These are phyloP conservation scores for Montipora sp. DNA, from an alignment of 64 coral and sea anemone genomes.

Conservation along the genomic window DNA sequence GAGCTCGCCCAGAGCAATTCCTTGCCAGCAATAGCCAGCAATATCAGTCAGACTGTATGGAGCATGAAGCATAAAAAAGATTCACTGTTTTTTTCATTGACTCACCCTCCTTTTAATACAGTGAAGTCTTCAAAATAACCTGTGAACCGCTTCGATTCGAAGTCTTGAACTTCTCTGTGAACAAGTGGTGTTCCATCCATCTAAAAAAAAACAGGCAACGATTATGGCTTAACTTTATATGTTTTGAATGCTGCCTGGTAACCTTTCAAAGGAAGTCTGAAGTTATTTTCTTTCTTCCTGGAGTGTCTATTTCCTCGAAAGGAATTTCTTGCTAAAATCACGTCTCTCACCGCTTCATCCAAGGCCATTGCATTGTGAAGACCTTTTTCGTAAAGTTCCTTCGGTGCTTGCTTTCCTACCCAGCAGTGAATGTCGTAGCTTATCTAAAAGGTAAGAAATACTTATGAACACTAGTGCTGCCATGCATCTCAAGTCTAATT, in stretches of 20 bases:
- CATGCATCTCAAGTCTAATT: too few relatives aligned
- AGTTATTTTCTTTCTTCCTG: too few relatives aligned
- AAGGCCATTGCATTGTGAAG: conserved; percentile 5
- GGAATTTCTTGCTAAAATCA: neutral
- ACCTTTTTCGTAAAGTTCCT: neutral
- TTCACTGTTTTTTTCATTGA: too few relatives aligned
- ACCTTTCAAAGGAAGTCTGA: neutral
- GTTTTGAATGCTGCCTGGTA: neutral
- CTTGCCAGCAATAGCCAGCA: too few relatives aligned
- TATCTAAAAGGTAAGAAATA: neutral
- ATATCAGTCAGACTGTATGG: too few relatives aligned
- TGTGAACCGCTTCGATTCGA: conserved; percentile 35
- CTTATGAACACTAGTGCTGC: too few relatives aligned
- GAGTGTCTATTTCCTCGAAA: too few relatives aligned
- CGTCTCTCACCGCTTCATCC: conserved; percentile 7
- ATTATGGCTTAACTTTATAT: neutral
- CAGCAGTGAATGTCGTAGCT: conserved; percentile 38
- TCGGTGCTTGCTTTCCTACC: conserved; percentile 8
- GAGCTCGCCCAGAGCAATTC: too few relatives aligned
- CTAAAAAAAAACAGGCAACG: neutral
- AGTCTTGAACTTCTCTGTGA: conserved; percentile 45
- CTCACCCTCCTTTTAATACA: conserved; percentile 29
- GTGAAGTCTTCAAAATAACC: conserved; percentile 23
- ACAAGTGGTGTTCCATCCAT: conserved; percentile 8
- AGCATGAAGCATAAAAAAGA: too few relatives aligned